A percentile compares a stretch with the other conserved stretches of the same genome.
These are phyloP conservation scores for Polypterus bichir DNA, from an alignment of 2,113 vertebrate species.

Conservation along the genomic window DNA sequence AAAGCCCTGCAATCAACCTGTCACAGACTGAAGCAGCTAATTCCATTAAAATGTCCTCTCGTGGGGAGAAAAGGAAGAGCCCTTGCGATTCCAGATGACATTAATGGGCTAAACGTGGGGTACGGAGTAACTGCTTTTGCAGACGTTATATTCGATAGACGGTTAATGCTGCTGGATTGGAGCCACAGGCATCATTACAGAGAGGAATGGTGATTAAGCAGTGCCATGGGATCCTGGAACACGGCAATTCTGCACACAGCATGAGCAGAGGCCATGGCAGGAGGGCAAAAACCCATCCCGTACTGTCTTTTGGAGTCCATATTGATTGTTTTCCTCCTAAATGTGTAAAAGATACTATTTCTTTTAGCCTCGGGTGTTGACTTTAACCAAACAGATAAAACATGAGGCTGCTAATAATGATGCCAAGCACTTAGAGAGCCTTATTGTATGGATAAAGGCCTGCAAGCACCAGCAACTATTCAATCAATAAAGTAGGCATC, in stretches of 20 bases:
- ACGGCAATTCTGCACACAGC: conserved; percentile 9
- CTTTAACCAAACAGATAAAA: not conserved
- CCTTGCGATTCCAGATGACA: conserved; percentile 21
- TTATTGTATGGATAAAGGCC: not conserved
- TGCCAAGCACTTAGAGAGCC: not conserved
- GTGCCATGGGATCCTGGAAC: conserved; percentile 6
- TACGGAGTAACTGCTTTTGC: conserved; percentile 17
- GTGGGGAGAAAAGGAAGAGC: conserved; percentile 16
- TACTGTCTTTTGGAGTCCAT: too few relatives aligned
- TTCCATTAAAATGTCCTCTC: conserved; percentile 24
- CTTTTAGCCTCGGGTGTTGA: not conserved
- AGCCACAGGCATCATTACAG: conserved; percentile 16
- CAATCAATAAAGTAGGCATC: not conserved
- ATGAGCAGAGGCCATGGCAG: not conserved
- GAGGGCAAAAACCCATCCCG: too few relatives aligned
- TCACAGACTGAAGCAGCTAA: conserved; percentile 24
- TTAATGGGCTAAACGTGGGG: conserved; percentile 17
- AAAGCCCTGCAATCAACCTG: conserved; percentile 18
- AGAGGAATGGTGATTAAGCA: conserved; percentile 11
- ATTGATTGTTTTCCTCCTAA: too few relatives aligned
- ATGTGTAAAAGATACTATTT: not conserved
- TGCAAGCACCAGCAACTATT: not conserved
- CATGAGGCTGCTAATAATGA: not conserved
- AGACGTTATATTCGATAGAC: conserved; percentile 15
- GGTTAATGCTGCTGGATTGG: conserved; percentile 16